Base-by-base conservation (phyloP, 2,113 vertebrate genomes). In the Balaenoptera acutorostrata region DNA sequence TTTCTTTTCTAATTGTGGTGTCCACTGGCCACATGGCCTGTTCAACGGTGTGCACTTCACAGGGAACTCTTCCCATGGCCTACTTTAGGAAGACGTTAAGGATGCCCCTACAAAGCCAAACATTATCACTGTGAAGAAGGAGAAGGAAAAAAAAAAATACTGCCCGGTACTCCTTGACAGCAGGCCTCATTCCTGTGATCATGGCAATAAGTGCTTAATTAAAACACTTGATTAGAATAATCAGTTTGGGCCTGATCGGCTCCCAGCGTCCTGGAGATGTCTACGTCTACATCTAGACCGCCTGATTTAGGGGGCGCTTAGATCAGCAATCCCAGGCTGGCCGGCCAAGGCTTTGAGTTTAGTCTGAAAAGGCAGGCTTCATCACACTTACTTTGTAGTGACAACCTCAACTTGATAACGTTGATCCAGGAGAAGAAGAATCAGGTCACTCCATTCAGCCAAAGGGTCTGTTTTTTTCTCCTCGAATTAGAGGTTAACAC, bases 141-240 rank as follows among this genome's bases (percentile, higher is more conserved):
- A 85, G 17, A 27, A 57, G 63, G 55, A 88, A 77, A 63, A 64
- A 88, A 52, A 88, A 52, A 78, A 69, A 69, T n/a, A 59, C 89
- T 95, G 11, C 66, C 93, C 96, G 71, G 95, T 83, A 90, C 93
- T 90, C 59, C 93, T 82, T 0, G 27, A 81, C 44, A 98, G 93
- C 77, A 91, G 86, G 57, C 97, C 96, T 84, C 17, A 57, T 74
- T 97, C 89, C 82, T 93, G 95, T 69, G 85, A 96, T 98, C 92
- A 61, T 82, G 68, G 97, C 93, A 98, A 95, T 92, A 96, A 0
- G 89, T 89, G 95, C 87, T 96, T 98, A 97, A 98, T 98, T 97
- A 98, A 98, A 97, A 86, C 97, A 97, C 97, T 94, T 98, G 98
- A 98, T 99, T 97, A 97, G 96, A 98, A 97, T 98, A 98, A 98